Evolutionary conservation across 2,113 vertebrate genomes (phyloP), one percentile per base, ranked within the genome.

Genomic region (Philantomba maxwellii): DNA sequence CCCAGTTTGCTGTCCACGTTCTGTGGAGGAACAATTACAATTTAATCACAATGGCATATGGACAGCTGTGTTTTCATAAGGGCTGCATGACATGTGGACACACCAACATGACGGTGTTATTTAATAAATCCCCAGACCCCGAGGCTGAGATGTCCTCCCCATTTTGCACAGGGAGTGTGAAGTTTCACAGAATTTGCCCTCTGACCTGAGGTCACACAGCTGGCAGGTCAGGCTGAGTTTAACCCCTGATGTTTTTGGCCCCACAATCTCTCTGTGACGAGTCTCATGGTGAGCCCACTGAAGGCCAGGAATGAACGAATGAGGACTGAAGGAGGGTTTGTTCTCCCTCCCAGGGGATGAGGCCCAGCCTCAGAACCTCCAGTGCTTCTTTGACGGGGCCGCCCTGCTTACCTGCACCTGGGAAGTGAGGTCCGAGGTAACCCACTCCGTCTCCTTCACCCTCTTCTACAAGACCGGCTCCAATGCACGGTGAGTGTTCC

Each of bases 371-470:
- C 98, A 95, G 93, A 98, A 98, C 57, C 97, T 99, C 39, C 97
- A 19, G 36, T 99, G 99, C 92, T n/a, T 98, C 75, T 99, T 98
- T 36, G 93, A 87, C 0, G 98, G 99, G 33, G 88, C 58, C 3
- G 45, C 98, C n/a, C 1, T 3, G 14, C 97, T 99, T 86, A 98
- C 0, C 0, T 99, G 98, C 97, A 99, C 98, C 97, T 99, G 99
- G 98, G 98, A 99, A 89, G 98, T 98, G 93, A 97, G 93, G 89
- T 21, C 92, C 23, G 97, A 28, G 6, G 94, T 98, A 91, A 26
- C 23, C 85, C 90, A 81, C 36, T 98, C 98, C 0, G n/a, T 99
- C 47, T 75, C 98, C 93, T 99, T 99, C 49, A 83, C 97, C 33
- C 97, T 99, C 87, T 99, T 99, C 97, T 99, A 98, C 95, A 98